These are phyloP conservation scores for Ommatoiulus sabulosus DNA, from an alignment of 2,888 invertebrate genomes.

Conservation along the genomic window DNA sequence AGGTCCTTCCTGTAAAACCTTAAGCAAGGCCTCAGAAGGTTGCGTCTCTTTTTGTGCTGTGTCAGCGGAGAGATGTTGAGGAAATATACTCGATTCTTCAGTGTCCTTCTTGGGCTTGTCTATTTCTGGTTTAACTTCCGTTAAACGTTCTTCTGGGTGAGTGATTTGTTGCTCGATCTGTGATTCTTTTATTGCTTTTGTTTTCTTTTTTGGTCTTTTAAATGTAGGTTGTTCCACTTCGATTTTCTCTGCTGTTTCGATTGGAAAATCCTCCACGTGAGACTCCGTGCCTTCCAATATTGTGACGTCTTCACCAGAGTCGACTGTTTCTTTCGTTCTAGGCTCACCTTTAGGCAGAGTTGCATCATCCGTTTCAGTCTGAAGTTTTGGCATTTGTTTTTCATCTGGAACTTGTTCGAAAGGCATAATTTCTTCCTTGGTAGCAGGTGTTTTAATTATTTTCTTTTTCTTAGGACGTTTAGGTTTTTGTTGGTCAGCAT, in stretches of 20 bases:
- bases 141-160: neutral
- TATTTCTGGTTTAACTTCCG: conserved; percentile 10
- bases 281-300: neutral
- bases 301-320: neutral
- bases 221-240: neutral
- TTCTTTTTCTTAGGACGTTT: neutral
- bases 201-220: neutral
- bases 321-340: neutral
- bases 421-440: neutral
- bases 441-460: neutral
- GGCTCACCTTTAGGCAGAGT: neutral
- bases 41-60: neutral
- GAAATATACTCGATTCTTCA: neutral
- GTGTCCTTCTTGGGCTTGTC: neutral
- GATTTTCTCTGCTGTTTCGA: neutral
- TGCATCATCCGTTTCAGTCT: neutral
- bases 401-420: neutral
- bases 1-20: neutral
- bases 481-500: neutral
- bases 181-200: neutral
- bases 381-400: neutral
- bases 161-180: neutral
- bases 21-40: neutral
- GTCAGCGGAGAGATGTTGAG: neutral
- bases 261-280: neutral